Evolutionary conservation across 2,113 vertebrate species (phyloP), one percentile per base, ranked within the genome.

Genomic region (Naja naja): DNA sequence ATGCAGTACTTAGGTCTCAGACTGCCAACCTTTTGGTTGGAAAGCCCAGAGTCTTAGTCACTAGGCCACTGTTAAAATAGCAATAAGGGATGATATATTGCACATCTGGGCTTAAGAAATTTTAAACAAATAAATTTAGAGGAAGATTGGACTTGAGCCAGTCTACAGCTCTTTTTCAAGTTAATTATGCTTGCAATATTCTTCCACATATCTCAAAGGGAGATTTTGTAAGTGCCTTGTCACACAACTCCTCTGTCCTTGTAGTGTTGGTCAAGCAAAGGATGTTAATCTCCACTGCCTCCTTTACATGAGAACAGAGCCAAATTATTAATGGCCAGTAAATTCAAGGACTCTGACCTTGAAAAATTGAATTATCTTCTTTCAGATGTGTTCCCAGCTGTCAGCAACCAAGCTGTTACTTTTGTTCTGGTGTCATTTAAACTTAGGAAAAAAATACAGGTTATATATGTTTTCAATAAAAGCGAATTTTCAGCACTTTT

Each of bases 61-160:
- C 30, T 34, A 69, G 64, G 64, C 30, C 64, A 34, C 12, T 69
- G 12, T 74, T 69, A 88, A 91, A 88, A 45, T 20, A n/a, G 87
- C 3, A 14, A 55, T 23, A 4, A 11, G 25, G 45, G 5, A 6
- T 7, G 18, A 16, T 69, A 49, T 53, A 88, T 49, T 88, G 54
- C n/a, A 49, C 43, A 93, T 27, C 56, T n/a, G 34, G 14, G 2
- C 69, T 39, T 81, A 25, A 87, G 10, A 45, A 54, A 87, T 30
- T 53, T 54, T 64, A 69, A 93, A 53, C 30, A 1, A 6, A 93
- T 14, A 25, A 89, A 90, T 90, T 5, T 55, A 56, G 53, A 88
- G 93, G 93, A 95, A 52, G 81, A 69, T 90, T 56, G 20, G 94
- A 95, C 94, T n/a, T 25, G 43, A 34, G 6, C 12, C 74, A 22